These are phyloP conservation scores for Acanthosepion esculentum DNA, from an alignment of 2,888 invertebrate species.

Conservation along the genomic window DNA sequence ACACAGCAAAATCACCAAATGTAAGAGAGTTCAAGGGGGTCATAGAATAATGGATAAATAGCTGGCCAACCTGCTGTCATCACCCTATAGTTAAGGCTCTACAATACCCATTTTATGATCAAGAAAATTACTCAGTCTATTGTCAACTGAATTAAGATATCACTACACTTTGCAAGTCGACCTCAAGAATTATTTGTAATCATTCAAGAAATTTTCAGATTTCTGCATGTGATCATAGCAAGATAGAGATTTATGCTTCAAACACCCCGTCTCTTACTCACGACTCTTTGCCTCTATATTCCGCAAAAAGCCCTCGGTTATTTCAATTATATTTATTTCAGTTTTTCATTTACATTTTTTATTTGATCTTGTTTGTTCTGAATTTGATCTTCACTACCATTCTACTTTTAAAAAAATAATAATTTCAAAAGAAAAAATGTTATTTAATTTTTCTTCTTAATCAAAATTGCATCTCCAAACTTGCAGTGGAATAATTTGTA, in stretches of 20 bases:
- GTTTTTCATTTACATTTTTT: background rate
- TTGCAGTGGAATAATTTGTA: background rate
- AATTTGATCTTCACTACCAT: background rate
- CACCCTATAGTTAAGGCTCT: background rate
- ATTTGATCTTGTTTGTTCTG: background rate
- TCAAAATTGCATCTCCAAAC: background rate
- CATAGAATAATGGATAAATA: background rate
- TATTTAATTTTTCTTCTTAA: constrained; percentile 23
- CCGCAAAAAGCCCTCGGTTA: background rate
- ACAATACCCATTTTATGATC: background rate
- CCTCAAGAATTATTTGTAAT: background rate
- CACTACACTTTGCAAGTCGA: background rate
- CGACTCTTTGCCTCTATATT: background rate
- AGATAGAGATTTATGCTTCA: background rate
- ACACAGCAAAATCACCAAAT: background rate
- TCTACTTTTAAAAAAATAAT: background rate
- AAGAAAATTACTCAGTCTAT: constrained; percentile 2
- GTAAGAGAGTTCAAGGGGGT: background rate
- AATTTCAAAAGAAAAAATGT: background rate
- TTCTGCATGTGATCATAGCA: constrained; percentile 33
- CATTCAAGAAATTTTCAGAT: background rate
- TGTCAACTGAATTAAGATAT: background rate
- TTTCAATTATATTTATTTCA: background rate
- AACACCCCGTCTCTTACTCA: background rate
- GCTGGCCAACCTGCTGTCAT: background rate